Conservation (phyloP, 2,888 invertebrate genomes). For the Torymus tubicola region DNA sequence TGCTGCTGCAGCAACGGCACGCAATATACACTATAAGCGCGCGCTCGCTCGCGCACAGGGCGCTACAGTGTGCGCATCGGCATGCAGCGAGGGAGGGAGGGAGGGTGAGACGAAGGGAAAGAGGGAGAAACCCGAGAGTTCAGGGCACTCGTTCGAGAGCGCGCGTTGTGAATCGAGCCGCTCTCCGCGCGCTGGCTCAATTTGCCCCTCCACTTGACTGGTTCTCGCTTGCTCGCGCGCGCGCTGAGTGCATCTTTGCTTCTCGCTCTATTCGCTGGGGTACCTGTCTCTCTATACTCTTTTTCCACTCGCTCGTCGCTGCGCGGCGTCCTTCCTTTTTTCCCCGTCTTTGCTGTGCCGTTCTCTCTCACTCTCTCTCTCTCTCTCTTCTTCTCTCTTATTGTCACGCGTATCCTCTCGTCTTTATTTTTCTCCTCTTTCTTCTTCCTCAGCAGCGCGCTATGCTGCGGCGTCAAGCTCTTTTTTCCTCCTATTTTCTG, state of each 20-base stretch:
- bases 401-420: conserved; percentile 6
- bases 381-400: conserved; percentile 20
- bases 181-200: conserved; percentile 42
- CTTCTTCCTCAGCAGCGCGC: neutral
- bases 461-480: neutral
- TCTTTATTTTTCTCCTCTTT: conserved; percentile 5
- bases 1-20: conserved; percentile 2
- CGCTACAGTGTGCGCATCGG: conserved; percentile 21
- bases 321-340: conserved; percentile 10
- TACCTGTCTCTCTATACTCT: conserved; percentile 6
- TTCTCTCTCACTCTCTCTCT: conserved; percentile 14
- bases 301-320: neutral
- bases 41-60: conserved; percentile 5
- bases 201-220: conserved; percentile 56
- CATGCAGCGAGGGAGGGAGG: conserved; percentile 2
- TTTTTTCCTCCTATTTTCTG: neutral
- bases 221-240: conserved; percentile 5
- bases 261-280: neutral
- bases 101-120: conserved; percentile 1
- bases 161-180: conserved; percentile 54
- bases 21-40: conserved; percentile 3
- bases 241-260: conserved; percentile 3
- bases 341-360: conserved; percentile 1
- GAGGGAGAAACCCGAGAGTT: conserved; percentile 52
- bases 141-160: conserved; percentile 49